Base-by-base conservation (phyloP, 2,888 invertebrate species). In the Chouioia cunea region DNA sequence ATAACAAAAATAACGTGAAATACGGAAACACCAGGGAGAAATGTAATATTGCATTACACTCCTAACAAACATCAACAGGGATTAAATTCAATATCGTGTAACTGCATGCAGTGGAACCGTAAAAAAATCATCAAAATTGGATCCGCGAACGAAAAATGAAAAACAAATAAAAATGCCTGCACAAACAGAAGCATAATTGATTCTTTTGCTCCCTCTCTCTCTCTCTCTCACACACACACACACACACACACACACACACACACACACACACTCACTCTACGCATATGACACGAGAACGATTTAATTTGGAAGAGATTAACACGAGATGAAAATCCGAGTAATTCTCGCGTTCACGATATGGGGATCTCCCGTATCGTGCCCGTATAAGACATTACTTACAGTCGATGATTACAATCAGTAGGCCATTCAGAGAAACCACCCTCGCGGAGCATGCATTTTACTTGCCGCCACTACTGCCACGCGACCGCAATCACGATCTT, bases 381-480 rank as follows among this genome's bases (percentile, higher is more conserved):
- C n/a, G 77, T 69, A 76, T 76, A 78, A 78, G 79, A 81, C 79
- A 81, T 85, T 85, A 85, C 83, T 85, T 84, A 83, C 83, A 81
- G 78, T 79, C 80, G 79, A 81, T 80, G 84, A 85, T 84, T 83
- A 82, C 85, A 85, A 85, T 85, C 85, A 84, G 81, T 80, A 6
- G 79, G 78, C 82, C 79, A 85, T 85, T 84, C 84, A 84, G 79
- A 79, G 82, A 80, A 84, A 81, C 77, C 80, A 82, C 80, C 81
- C 79, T 78, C 79, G 77, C 76, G 70, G 75, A 46, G 27, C 48
- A 36, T 15, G 62, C 81, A 82, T 83, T 83, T 83, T 82, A 82
- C 80, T 82, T 81, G 80, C 76, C 79, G 77, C 79, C 4, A 20
- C 53, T n/a, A n/a, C 77, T 77, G 85, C 80, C 85, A 85, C 85